Percentiles rank a stretch among this genome's conserved stretches.
phyloP scores from a whole-genome alignment of 1,140 invertebrate species.

The Psilanteris sp. region DNA sequence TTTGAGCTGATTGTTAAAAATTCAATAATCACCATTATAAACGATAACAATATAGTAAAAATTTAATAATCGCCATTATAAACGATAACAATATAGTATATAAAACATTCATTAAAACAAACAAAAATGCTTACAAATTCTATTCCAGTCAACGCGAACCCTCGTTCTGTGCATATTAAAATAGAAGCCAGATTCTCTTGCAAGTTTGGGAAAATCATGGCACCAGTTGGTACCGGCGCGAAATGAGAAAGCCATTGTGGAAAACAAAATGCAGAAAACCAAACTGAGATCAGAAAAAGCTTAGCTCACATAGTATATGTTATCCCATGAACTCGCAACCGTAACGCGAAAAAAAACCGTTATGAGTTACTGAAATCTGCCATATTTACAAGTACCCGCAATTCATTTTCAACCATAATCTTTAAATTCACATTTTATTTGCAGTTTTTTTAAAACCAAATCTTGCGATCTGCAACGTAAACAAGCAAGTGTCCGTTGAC shows the following conservation, averaged over 20 bases:
- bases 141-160: slow-evolving; percentile 83
- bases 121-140: slow-evolving; percentile 81
- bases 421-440: background rate
- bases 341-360: too few relatives aligned
- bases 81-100: too few relatives aligned
- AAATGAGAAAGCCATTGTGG: slow-evolving; percentile 78
- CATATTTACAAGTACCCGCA: slow-evolving; percentile 1
- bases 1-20: too few relatives aligned
- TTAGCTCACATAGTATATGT: background rate
- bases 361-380: too few relatives aligned
- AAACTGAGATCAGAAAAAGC: background rate
- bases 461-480: slow-evolving; percentile 17
- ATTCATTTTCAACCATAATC: too few relatives aligned
- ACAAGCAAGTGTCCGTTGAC: slow-evolving; percentile 42
- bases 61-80: too few relatives aligned
- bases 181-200: slow-evolving; percentile 84
- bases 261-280: too few relatives aligned
- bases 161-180: slow-evolving; percentile 83
- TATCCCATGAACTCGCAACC: background rate
- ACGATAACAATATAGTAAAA: too few relatives aligned
- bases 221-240: slow-evolving; percentile 82
- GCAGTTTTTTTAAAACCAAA: background rate
- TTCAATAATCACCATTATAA: too few relatives aligned
- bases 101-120: slow-evolving; percentile 83
- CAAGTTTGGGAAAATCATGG: slow-evolving; percentile 85